These are phyloP conservation scores for Akabosia matsudoensis DNA, from an alignment of 1,140 invertebrate species.

Conservation along the genomic window DNA sequence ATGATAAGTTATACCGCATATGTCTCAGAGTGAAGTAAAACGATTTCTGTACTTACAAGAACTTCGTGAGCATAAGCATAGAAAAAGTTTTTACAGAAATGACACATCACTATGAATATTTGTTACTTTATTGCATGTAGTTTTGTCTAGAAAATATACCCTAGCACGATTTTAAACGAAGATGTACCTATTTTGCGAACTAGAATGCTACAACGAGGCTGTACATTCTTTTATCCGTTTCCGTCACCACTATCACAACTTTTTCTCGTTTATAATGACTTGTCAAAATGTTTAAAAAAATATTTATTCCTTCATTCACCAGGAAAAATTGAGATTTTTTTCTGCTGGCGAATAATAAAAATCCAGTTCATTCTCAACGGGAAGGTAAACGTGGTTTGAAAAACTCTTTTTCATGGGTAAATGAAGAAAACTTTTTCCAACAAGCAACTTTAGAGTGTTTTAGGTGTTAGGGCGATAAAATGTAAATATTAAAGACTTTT, in stretches of 20 bases:
- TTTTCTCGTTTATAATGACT: constrained; percentile 23
- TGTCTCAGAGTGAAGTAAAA: too few relatives aligned
- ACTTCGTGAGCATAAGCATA: too few relatives aligned
- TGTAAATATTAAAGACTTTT: too few relatives aligned
- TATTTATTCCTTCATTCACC: not conserved
- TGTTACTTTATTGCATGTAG: not conserved
- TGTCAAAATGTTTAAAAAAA: constrained; percentile 21
- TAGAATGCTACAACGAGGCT: not conserved
- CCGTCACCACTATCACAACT: not conserved
- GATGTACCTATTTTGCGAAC: too few relatives aligned
- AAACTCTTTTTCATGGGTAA: too few relatives aligned
- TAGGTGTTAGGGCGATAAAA: too few relatives aligned
- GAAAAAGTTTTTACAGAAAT: not conserved
- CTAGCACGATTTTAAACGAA: not conserved
- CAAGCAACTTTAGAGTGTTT: not conserved
- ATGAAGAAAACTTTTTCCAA: not conserved
- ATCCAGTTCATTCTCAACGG: too few relatives aligned
- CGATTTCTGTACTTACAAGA: too few relatives aligned
- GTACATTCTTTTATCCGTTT: too few relatives aligned
- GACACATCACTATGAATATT: not conserved
- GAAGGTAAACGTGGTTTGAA: too few relatives aligned
- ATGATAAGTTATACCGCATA: too few relatives aligned
- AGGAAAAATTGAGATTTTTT: not conserved
- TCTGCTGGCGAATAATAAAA: not conserved
- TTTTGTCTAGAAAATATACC: not conserved